Base-by-base conservation (phyloP, 1,140 invertebrate species). In the Ephestia elutella region DNA sequence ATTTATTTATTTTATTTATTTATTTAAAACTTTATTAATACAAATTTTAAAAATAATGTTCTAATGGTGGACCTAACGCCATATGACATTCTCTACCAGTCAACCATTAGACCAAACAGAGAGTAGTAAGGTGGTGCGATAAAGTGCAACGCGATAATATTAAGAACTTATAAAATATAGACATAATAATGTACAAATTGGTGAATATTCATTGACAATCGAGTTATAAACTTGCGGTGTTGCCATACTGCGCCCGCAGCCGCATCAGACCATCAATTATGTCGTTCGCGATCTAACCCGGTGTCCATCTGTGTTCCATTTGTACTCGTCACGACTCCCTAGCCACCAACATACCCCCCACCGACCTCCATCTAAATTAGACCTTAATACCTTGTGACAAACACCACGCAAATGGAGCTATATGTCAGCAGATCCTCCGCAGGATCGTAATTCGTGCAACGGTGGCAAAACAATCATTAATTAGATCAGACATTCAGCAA, bases 401-500 rank as follows among this genome's bases (percentile, higher is more conserved):
- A 61, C 59, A 48, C 55, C 13, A 64, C 54, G 19, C 17, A 54
- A 18, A 2, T 21, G 8, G 44, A 57, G 20, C 19, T 18, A 28
- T 38, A 56, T 51, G 21, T 54, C 49, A 19, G 58, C 55, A 59
- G 54, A 56, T 54, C 50, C n/a, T 51, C 63, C 60, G 57, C 65
- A 57, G 62, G 59, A 68, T 70, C 71, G 63, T 70, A 72, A 73
- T 73, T 68, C 68, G 61, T 60, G 54, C 57, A 58, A 56, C 48
- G 66, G 66, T 71, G 72, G 72, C 71, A 74, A 69, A 77, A 74
- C 74, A 77, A 70, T 73, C 68, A 75, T 75, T 75, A 75, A 75
- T 75, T 73, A 73, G 68, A 73, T 70, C 61, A 67, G 63, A 69
- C 65, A 59, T 65, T 71, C 63, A 61, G 66, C 70, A 71, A 74